Conservation (phyloP, 2,113 vertebrate species). For the Rattus rattus region DNA sequence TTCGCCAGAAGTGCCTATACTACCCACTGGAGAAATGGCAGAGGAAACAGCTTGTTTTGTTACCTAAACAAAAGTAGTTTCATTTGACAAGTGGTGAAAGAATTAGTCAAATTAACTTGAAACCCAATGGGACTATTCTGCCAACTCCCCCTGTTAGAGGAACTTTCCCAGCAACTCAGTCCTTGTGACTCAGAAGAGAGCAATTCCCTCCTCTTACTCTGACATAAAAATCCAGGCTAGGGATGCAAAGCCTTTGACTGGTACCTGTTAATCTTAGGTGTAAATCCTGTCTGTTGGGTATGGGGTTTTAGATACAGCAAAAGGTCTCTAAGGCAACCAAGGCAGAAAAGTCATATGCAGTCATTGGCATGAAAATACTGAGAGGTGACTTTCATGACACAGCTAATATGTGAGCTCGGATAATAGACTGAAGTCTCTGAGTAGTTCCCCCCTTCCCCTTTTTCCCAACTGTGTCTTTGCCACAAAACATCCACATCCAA, state of each 20-base stretch:
- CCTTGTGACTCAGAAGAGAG: slow-evolving; percentile 75
- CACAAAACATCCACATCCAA: neutral
- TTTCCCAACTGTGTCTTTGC: neutral
- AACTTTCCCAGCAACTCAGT: slow-evolving; percentile 76
- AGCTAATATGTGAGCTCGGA: neutral
- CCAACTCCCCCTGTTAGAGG: slow-evolving; percentile 72
- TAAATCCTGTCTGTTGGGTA: slow-evolving; percentile 56
- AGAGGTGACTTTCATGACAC: neutral
- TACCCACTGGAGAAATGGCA: slow-evolving; percentile 84
- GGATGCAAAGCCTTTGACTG: slow-evolving; percentile 70
- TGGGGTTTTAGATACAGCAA: slow-evolving; percentile 76
- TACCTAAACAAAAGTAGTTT: slow-evolving; percentile 86
- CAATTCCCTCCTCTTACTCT: slow-evolving; percentile 79
- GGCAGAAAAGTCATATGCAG: neutral
- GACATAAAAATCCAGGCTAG: slow-evolving; percentile 75
- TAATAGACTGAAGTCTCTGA: neutral
- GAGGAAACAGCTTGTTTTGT: slow-evolving; percentile 85
- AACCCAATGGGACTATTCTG: slow-evolving; percentile 80
- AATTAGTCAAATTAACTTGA: slow-evolving; percentile 90
- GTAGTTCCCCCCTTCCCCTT: neutral
- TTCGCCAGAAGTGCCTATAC: slow-evolving; percentile 87
- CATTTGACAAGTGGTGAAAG: slow-evolving; percentile 89
- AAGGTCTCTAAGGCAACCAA: neutral
- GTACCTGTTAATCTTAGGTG: slow-evolving; percentile 76
- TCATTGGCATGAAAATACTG: neutral